Base-by-base conservation (phyloP, 1,140 invertebrate genomes). In the Archivesica marissinica region DNA sequence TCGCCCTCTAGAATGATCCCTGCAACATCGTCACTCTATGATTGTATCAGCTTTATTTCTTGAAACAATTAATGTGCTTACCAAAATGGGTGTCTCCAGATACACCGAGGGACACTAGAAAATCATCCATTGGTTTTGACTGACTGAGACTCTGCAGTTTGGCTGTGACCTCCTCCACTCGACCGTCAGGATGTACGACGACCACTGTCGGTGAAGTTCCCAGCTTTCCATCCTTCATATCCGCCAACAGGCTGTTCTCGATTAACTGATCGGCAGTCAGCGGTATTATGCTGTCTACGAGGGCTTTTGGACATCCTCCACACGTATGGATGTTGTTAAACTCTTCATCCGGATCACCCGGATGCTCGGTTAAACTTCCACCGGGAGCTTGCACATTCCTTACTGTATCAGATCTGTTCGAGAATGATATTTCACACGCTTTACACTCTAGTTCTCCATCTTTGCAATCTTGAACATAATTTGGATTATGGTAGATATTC, bases 401-500 rank as follows among this genome's bases (percentile, higher is more conserved):
- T 17, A 20, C 15, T 7, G 23, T 3, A n/a, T 52, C 23, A 17
- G 28, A 35, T 50, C 50, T 72, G 66, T 70, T 66, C 23, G 97
- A 92, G 92, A 98, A 98, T 0, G 96, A 95, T 78, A 97, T 96
- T 28, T 96, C 95, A 93, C 98, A 99, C 92, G 97, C 97, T 2
- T 97, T 96, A 95, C 98, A 99, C 50, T 97, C 96, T 93, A 99
- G 98, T 0, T 96, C 97, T 92, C 99, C 99, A 92, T 98, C 97
- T 89, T 97, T 96, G 0, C 98, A 97, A 25, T 96, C 95, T n/a
- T 98, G 98, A 61, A 97, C 95, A 91, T 99, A 99, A 87, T 97
- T 95, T 0, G 97, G 97, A 94, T 98, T 98, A 93, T 99, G 98
- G 93, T 99, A 98, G 0, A 99, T 94, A 94, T 99, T 99, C 90